These are phyloP conservation scores for Aphelocoma californica DNA, from an alignment of 2,797 vertebrate species.

Conservation along the genomic window DNA sequence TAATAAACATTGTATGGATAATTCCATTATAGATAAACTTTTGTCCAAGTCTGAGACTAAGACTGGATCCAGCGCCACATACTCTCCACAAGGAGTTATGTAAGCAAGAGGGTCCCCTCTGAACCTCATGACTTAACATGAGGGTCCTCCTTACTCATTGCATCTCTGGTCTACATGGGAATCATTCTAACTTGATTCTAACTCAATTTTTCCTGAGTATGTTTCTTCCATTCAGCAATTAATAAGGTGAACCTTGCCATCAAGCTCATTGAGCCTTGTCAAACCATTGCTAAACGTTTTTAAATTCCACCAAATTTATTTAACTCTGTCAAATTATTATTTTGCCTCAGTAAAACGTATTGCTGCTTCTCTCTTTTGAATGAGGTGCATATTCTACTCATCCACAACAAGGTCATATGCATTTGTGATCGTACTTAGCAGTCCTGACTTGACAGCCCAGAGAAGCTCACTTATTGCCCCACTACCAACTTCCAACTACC, in stretches of 20 bases:
- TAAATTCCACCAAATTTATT: neutral
- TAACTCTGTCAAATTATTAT: neutral
- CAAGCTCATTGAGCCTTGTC: neutral
- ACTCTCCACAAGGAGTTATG: neutral
- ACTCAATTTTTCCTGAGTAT: neutral
- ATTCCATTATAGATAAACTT: neutral
- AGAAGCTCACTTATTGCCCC: neutral
- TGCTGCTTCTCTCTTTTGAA: neutral
- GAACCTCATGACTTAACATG: neutral
- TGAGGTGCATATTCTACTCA: neutral
- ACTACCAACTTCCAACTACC: neutral
- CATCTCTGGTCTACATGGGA: neutral
- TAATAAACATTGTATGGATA: neutral
- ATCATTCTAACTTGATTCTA: neutral
- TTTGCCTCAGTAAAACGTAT: neutral
- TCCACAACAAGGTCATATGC: accelerated
- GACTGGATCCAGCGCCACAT: accelerated
- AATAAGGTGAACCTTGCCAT: neutral
- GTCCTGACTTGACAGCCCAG: neutral
- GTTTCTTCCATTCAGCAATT: neutral
- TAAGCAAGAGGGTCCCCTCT: neutral
- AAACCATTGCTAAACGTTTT: neutral
- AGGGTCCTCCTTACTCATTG: neutral
- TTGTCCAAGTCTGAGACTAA: neutral
- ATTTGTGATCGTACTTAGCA: neutral